Percentiles rank a stretch among this genome's conserved stretches.
Conservation (phyloP, 2,888 invertebrate genomes). For the Nemapogon koenigi region DNA sequence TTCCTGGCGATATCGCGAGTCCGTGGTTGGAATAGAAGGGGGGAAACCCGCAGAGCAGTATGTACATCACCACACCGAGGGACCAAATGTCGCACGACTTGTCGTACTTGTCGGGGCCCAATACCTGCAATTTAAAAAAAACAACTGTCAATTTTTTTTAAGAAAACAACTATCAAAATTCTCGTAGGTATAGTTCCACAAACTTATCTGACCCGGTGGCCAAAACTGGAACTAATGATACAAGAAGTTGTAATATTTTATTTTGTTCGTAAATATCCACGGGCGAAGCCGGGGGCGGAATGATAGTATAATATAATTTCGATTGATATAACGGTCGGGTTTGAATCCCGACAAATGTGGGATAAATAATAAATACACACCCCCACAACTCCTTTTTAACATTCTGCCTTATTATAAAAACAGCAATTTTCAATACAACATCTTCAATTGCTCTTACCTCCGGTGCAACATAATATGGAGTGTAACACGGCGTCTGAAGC, state of each 20-base stretch:
- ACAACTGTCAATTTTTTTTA: background rate
- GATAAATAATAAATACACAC: no score
- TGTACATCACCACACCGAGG: constrained; percentile 98
- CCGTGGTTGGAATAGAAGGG: constrained; percentile 99
- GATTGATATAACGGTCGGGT: no score
- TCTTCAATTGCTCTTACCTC: constrained; percentile 31
- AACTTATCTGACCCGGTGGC: no score
- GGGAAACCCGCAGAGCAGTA: constrained; percentile 97
- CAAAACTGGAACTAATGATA: no score
- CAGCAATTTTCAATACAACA: no score
- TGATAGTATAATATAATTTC: no score
- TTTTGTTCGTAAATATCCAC: no score
- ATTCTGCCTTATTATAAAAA: no score
- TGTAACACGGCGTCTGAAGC: constrained; percentile 97
- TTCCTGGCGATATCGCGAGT: constrained; percentile 96
- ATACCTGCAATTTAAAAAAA: constrained; percentile 72
- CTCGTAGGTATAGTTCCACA: background rate
- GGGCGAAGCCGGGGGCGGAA: no score
- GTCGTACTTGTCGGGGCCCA: constrained; percentile 97
- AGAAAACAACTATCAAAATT: no score
- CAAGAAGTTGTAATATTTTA: no score
- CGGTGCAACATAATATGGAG: constrained; percentile 94
- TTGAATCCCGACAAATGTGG: background rate
- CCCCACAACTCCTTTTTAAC: no score
- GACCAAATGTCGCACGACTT: constrained; percentile 99